Conservation (phyloP, 2,797 vertebrate genomes). For the Mormyrus proboscirostris region DNA sequence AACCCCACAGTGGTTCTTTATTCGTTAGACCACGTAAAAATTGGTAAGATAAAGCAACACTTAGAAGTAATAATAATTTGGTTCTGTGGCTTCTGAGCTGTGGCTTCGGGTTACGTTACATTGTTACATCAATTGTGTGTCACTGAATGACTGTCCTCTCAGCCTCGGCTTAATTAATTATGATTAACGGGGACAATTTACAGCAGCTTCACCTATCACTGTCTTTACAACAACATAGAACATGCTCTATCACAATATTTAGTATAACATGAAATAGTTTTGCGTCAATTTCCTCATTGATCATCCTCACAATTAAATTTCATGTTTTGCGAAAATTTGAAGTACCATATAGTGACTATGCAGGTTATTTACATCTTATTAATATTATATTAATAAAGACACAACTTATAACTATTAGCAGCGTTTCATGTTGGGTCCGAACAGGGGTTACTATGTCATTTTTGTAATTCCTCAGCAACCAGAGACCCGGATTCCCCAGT, state of each 20-base stretch:
- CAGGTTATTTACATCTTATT: too few relatives aligned
- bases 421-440: conserved; percentile 42
- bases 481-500: conserved; percentile 77
- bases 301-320: neutral
- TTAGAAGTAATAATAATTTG: neutral
- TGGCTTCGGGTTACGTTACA: neutral
- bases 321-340: neutral
- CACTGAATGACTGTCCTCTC: neutral
- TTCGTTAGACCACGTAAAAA: neutral
- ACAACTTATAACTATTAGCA: neutral
- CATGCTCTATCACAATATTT: neutral
- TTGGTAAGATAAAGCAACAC: neutral
- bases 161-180: neutral
- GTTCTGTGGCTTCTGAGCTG: neutral
- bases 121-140: neutral
- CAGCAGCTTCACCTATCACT: neutral
- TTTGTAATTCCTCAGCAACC: conserved; percentile 46
- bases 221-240: neutral
- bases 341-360: neutral
- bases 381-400: neutral
- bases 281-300: neutral
- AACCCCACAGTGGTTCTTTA: conserved; percentile 48
- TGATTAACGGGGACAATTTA: neutral
- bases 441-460: conserved; percentile 12
- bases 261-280: neutral